These are phyloP conservation scores for Stichopus horrens DNA, from an alignment of 53 echinoderm and acorn worm genomes.

Conservation along the genomic window DNA sequence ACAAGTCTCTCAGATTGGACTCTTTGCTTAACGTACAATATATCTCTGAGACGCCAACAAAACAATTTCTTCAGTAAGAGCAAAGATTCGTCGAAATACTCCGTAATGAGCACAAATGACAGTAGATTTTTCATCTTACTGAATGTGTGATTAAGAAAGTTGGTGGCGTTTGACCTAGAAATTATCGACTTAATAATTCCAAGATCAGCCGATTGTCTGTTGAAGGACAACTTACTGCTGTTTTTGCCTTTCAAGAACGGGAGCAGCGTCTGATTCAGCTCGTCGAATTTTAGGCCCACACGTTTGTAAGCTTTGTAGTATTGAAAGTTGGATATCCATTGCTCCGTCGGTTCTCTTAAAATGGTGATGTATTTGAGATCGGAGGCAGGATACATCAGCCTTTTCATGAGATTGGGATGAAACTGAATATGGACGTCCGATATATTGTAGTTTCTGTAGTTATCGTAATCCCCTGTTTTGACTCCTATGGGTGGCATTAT, in stretches of 20 bases:
- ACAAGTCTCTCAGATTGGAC: constrained; percentile 32
- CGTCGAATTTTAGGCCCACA: background rate
- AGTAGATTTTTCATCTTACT: constrained; percentile 36
- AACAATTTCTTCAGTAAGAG: constrained; percentile 51
- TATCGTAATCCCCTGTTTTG: constrained; percentile 19
- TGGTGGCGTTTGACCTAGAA: background rate
- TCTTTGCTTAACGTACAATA: constrained; percentile 60
- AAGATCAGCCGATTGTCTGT: constrained; percentile 2
- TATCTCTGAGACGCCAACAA: constrained; percentile 63
- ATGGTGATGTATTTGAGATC: constrained; percentile 57
- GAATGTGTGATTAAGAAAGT: constrained; percentile 39
- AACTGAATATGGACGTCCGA: constrained; percentile 54
- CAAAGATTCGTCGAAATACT: constrained; percentile 69
- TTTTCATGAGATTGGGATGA: constrained; percentile 26
- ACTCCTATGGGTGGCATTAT: constrained; percentile 56
- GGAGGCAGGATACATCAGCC: constrained; percentile 50
- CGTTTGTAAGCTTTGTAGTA: constrained; percentile 49
- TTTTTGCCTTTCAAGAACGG: background rate
- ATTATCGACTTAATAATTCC: background rate
- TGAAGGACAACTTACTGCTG: background rate
- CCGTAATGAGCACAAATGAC: constrained; percentile 56
- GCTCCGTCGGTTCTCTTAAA: constrained; percentile 57
- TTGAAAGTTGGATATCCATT: constrained; percentile 55
- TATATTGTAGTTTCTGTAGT: constrained; percentile 55
- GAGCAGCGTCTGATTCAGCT: background rate